These are phyloP conservation scores for Lypha dubia DNA, from an alignment of 2,888 invertebrate species.

Conservation along the genomic window DNA sequence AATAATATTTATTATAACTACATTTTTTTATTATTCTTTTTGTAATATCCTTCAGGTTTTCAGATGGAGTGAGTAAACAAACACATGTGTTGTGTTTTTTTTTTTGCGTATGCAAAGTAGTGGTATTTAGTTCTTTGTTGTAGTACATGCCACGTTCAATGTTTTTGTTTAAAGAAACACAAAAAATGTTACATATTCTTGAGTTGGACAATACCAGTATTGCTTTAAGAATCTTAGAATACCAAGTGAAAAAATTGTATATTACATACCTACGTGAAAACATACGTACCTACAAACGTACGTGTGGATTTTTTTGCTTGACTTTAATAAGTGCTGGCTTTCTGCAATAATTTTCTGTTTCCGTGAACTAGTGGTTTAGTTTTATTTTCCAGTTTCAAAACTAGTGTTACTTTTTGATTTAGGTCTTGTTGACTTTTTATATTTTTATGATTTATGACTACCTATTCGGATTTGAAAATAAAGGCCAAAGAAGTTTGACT, in stretches of 20 bases:
- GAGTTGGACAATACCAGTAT: background rate
- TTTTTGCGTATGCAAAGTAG: constrained; percentile 65
- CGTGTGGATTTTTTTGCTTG: background rate
- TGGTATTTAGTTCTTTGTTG: background rate
- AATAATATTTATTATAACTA: constrained; percentile 20
- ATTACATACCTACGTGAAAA: background rate
- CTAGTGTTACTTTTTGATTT: constrained; percentile 65
- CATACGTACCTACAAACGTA: background rate
- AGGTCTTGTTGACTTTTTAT: constrained; percentile 68
- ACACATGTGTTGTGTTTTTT: constrained; percentile 62
- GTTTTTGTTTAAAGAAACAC: constrained; percentile 33
- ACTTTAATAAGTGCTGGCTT: background rate
- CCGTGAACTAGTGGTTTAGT: constrained; percentile 55
- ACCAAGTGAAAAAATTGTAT: background rate
- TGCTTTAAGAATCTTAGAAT: constrained; percentile 2
- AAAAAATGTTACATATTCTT: constrained; percentile 40
- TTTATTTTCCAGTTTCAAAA: constrained; percentile 57
- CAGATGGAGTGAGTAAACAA: constrained; percentile 14
- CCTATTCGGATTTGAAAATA: constrained; percentile 63
- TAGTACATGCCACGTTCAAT: constrained; percentile 19
- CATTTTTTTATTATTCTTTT: constrained; percentile 46
- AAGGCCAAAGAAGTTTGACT: constrained; percentile 47
- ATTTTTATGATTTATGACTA: constrained; percentile 75
- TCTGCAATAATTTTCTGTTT: constrained; percentile 26
- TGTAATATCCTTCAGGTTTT: constrained; percentile 37